These are phyloP conservation scores for Tapirus indicus DNA, from an alignment of 2,797 vertebrate genomes.

Conservation along the genomic window DNA sequence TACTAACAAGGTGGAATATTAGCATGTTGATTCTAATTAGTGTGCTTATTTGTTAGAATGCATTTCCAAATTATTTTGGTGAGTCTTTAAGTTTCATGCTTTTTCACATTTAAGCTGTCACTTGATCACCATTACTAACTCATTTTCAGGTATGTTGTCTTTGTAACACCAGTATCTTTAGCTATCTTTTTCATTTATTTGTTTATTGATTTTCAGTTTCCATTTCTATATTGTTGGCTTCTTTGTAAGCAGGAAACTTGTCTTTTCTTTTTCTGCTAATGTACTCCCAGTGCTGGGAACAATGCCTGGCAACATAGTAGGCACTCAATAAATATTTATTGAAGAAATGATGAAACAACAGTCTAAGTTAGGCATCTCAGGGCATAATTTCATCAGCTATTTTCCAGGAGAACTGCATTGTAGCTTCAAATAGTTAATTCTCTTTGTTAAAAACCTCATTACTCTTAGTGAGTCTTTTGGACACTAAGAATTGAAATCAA, in stretches of 20 bases:
- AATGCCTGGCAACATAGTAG: not conserved
- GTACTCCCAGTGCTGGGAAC: not conserved
- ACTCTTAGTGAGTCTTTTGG: constrained; percentile 1
- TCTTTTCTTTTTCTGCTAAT: not conserved
- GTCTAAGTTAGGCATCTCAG: not conserved
- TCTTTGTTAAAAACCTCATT: constrained; percentile 30
- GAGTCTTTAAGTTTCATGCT: not conserved
- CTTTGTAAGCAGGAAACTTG: not conserved
- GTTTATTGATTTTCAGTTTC: not conserved
- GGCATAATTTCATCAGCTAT: not conserved
- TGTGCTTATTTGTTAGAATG: not conserved
- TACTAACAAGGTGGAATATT: not conserved
- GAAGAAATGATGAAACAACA: not conserved
- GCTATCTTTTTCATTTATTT: not conserved
- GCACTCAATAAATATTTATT: not conserved
- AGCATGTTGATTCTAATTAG: not conserved
- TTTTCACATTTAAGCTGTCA: constrained; percentile 25
- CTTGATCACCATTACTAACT: not conserved
- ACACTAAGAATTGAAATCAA: constrained; percentile 53
- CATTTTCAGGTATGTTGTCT: not conserved
- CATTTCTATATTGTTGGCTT: not conserved
- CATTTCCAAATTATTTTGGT: not conserved
- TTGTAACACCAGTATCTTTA: not conserved
- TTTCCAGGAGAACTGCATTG: not conserved
- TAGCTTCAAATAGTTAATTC: not conserved